These are phyloP conservation scores for Tetranychus piercei DNA, from an alignment of 2,888 invertebrate genomes.

Conservation along the genomic window DNA sequence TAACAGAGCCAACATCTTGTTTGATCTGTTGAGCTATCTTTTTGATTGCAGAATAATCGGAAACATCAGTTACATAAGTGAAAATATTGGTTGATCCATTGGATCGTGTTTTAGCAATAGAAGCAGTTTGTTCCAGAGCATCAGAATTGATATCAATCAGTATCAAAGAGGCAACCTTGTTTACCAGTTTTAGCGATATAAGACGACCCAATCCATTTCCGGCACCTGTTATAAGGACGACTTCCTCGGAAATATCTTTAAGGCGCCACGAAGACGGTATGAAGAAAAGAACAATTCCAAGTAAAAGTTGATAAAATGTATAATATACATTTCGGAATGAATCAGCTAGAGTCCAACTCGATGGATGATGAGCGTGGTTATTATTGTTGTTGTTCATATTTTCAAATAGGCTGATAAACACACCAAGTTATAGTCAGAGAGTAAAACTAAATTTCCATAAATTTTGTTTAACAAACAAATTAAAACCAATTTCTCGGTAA, in stretches of 20 bases:
- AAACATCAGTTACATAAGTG: constrained; percentile 63
- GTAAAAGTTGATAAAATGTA: no score
- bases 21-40: constrained; percentile 52
- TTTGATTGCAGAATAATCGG: constrained; percentile 60
- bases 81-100: constrained; percentile 39
- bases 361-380: no score
- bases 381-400: no score
- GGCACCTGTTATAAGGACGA: constrained; percentile 69
- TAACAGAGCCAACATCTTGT: constrained; percentile 58
- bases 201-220: constrained; percentile 63
- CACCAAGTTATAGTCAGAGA: no score
- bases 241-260: constrained; percentile 35
- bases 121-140: constrained; percentile 60
- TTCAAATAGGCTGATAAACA: no score
- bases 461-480: no score
- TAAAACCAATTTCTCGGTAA: no score
- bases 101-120: constrained; percentile 49
- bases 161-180: constrained; percentile 42
- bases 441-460: no score
- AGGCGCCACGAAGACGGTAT: no score
- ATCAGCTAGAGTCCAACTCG: no score
- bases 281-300: no score
- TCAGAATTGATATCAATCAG: constrained; percentile 71
- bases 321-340: no score
- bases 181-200: constrained; percentile 52